Evolutionary conservation across 2,113 vertebrate genomes (phyloP), one percentile per base, ranked within the genome.

Genomic region (Dolichallabes microphthalmus): DNA sequence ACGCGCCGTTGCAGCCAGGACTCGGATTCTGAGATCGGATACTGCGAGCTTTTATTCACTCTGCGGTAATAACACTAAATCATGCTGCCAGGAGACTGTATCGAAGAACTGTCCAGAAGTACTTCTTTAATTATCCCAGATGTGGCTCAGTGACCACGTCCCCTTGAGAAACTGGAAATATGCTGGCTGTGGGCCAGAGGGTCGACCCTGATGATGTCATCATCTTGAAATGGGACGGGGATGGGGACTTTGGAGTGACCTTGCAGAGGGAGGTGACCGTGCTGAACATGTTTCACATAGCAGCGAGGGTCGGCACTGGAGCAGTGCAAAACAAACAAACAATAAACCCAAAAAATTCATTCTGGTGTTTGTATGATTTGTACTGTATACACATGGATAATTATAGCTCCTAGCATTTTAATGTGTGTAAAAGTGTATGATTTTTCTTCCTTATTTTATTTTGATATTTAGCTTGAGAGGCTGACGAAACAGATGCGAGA

Each of bases 401-500:
- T 53, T 30, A 76, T 53, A 53, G 7, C 25, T 75, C 20, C 22
- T 75, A 17, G 22, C 3, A 3, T 27, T 76, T 76, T 17, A 53
- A 27, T 50, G 22, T 2, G 0, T 74, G 22, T n/a, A 50, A 74
- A n/a, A 22, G 6, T 83, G 39, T 52, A n/a, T 85, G 81, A 74
- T 19, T 2, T 30, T 55, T 32, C 55, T 25, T 63, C 25, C 61
- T 58, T 45, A 45, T 45, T 45, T 68, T 82, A 13, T 32, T 58
- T 55, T 80, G 52, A 80, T 80, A 60, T 83, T 39, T 73, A 99
- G 98, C 93, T 99, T 89, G 98, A 99, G 91, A 95, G 98, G 86
- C 97, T 95, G 83, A 99, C 97, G 87, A 99, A 99, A 91, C 97
- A 98, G 93, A 96, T 99, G 94, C 95, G 97, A 52, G 98, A 99